These are phyloP conservation scores for Romanogobio albipinnatus DNA, from an alignment of 2,113 vertebrate species.

Conservation along the genomic window DNA sequence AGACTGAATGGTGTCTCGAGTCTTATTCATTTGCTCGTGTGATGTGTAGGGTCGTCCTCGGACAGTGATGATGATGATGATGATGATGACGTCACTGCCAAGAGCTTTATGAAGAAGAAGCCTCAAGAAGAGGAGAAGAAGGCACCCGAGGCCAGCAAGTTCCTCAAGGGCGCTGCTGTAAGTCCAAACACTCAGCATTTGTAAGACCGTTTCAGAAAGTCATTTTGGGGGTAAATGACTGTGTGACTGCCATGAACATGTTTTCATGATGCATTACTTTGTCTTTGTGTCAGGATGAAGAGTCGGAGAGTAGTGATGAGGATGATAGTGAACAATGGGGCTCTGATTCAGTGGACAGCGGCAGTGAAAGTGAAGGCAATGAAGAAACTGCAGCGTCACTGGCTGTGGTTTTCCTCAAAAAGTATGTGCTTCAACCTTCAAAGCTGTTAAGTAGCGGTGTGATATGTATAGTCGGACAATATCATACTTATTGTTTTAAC, in stretches of 20 bases:
- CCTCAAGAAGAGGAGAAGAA: conserved; percentile 69
- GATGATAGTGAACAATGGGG: conserved; percentile 86
- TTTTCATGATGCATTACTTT: background rate
- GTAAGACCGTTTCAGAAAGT: background rate
- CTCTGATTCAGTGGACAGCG: conserved; percentile 78
- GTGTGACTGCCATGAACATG: no score
- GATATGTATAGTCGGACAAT: no score
- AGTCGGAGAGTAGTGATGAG: conserved; percentile 78
- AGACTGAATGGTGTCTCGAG: background rate
- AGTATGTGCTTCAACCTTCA: conserved; percentile 69
- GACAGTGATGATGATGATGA: conserved; percentile 69
- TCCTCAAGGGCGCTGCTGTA: conserved; percentile 78
- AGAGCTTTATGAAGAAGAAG: conserved; percentile 86
- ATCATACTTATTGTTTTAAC: no score
- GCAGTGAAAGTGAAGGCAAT: conserved; percentile 83
- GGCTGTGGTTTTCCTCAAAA: conserved; percentile 85
- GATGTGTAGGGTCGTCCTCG: conserved; percentile 69
- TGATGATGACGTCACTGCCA: conserved; percentile 74
- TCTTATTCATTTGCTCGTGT: background rate
- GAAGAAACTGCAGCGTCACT: conserved; percentile 78
- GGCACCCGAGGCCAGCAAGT: conserved; percentile 78
- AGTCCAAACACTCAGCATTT: background rate
- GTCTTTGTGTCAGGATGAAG: conserved; percentile 71
- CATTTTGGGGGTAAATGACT: background rate
- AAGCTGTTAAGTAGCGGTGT: background rate